These are phyloP conservation scores for Pelagia noctiluca DNA, from an alignment of 30 jellyfish, hydroid and myxozoan genomes.

Conservation along the genomic window DNA sequence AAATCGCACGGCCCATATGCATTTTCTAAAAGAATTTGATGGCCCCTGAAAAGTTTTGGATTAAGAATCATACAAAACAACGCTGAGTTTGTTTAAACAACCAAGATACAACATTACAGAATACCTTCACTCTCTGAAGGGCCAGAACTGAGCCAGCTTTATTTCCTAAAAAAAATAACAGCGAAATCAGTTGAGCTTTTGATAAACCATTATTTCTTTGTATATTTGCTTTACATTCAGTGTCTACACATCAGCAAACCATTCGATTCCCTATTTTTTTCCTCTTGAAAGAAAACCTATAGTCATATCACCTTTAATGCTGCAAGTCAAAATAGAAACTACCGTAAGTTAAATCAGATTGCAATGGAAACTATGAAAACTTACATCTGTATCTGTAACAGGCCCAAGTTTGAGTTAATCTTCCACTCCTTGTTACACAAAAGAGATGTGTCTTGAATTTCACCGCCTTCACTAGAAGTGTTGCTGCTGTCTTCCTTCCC, in stretches of 20 bases:
- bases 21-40: constrained; percentile 1
- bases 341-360: not conserved
- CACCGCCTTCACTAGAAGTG: constrained; percentile 35
- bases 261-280: not conserved
- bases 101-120: not conserved
- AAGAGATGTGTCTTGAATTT: constrained; percentile 27
- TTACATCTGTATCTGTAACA: constrained; percentile 29
- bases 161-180: not conserved
- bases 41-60: constrained; percentile 22
- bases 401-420: constrained; percentile 38
- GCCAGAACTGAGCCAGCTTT: constrained; percentile 28
- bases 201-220: too few relatives aligned
- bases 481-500: too few relatives aligned
- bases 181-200: too few relatives aligned
- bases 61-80: too few relatives aligned
- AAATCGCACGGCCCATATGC: constrained; percentile 20
- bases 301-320: not conserved
- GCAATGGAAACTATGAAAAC: constrained; percentile 30
- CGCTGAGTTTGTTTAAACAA: too few relatives aligned
- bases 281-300: too few relatives aligned
- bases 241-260: too few relatives aligned
- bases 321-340: not conserved
- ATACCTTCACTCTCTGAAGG: constrained; percentile 25
- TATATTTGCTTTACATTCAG: too few relatives aligned
- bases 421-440: too few relatives aligned